Evolutionary conservation across 2,797 vertebrate genomes (phyloP).

Genomic region (Coluber constrictor): DNA sequence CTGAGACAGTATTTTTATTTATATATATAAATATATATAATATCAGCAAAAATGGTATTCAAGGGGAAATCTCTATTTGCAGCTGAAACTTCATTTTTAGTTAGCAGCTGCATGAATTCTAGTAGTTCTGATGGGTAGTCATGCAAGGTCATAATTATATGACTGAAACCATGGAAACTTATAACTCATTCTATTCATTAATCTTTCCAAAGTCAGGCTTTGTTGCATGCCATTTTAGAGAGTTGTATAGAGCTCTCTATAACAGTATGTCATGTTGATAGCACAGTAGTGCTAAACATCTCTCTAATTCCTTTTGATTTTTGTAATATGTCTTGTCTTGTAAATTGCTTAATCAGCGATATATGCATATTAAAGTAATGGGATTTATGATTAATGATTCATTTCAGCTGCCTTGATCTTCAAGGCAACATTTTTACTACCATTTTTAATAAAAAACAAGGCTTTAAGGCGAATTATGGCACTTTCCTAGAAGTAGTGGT

Average conservation of each 20-base stretch:
- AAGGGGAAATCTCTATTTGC: not conserved
- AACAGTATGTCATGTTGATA: not conserved
- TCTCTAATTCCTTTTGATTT: not conserved
- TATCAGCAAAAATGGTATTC: not conserved
- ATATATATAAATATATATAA: not conserved
- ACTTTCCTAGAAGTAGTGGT: not conserved
- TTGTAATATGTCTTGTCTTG: not conserved
- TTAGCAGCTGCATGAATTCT: not conserved
- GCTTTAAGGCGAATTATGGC: not conserved
- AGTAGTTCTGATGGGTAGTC: not conserved
- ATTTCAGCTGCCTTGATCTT: not conserved
- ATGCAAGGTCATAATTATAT: not conserved
- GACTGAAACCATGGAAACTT: not conserved
- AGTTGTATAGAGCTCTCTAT: not conserved
- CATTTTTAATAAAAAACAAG: not conserved
- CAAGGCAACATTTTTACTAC: not conserved
- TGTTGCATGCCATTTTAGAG: slow-evolving; percentile 4
- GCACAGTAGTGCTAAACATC: not conserved
- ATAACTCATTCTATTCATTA: not conserved
- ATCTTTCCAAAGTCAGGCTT: not conserved
- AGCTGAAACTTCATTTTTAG: not conserved
- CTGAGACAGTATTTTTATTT: too few species aligned
- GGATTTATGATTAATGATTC: not conserved
- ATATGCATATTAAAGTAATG: not conserved
- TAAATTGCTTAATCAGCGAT: not conserved